Conservation (phyloP, 2,797 vertebrate species). For the Heteromormyrus szaboi region DNA sequence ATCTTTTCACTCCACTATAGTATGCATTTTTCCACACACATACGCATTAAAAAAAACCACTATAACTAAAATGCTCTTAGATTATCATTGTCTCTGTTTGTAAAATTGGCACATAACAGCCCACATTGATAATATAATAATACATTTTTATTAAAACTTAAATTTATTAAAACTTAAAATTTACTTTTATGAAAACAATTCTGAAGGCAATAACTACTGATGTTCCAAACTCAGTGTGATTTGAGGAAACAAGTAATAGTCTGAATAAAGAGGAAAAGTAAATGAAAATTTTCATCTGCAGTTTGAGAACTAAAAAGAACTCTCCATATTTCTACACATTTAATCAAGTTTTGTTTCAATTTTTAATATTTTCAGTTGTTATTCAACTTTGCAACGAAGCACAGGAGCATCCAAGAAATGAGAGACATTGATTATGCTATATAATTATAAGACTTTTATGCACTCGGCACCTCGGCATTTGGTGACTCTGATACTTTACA, state of each 20-base stretch:
- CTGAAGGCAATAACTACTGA: not conserved
- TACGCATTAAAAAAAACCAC: not conserved
- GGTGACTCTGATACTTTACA: not conserved
- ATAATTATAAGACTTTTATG: not conserved
- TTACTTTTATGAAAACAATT: not conserved
- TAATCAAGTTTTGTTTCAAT: not conserved
- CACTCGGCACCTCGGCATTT: not conserved
- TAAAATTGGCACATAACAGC: too few relatives aligned
- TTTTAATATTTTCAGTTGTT: not conserved
- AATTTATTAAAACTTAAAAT: not conserved
- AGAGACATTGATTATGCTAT: not conserved
- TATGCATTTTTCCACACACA: not conserved
- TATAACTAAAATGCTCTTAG: not conserved
- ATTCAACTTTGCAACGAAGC: not conserved
- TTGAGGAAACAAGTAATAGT: not conserved
- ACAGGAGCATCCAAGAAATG: not conserved
- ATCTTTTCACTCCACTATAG: not conserved
- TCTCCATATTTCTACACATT: not conserved
- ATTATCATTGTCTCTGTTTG: too few relatives aligned
- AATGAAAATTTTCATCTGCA: not conserved
- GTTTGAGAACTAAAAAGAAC: not conserved
- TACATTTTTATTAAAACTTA: too few relatives aligned
- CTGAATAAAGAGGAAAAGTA: not conserved
- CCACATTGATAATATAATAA: too few relatives aligned
- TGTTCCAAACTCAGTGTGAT: not conserved